Percentiles rank a stretch among this genome's conserved stretches.
phyloP scores from a whole-genome alignment of 2,113 vertebrate species.

The Sebastes fasciatus region DNA sequence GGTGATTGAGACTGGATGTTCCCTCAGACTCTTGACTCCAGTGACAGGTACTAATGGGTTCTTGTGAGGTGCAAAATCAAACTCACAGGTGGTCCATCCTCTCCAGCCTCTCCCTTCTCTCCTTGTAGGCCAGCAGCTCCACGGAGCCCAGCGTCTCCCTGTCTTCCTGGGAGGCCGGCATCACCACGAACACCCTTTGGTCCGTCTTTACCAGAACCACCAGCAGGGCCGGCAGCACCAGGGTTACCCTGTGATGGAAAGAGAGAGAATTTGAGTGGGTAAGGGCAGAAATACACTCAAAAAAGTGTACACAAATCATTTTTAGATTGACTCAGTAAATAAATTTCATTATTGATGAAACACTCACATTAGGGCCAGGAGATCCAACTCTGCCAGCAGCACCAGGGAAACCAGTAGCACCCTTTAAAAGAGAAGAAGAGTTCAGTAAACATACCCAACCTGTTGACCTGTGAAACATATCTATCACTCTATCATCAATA shows the following conservation, averaged over 20 bases:
- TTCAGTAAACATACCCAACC: slow-evolving; percentile 1
- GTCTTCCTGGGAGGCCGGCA: slow-evolving; percentile 86
- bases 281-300: background rate
- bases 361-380: slow-evolving; percentile 93
- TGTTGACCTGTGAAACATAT: background rate
- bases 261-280: slow-evolving; percentile 14
- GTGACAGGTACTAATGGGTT: background rate
- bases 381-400: slow-evolving; percentile 96
- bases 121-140: slow-evolving; percentile 89
- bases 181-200: slow-evolving; percentile 95
- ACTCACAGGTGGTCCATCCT: slow-evolving; percentile 88
- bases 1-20: background rate
- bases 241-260: slow-evolving; percentile 90
- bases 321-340: background rate
- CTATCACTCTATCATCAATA: background rate
- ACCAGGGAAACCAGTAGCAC: slow-evolving; percentile 96
- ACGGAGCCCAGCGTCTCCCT: slow-evolving; percentile 92
- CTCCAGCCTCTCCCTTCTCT: slow-evolving; percentile 94
- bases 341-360: background rate
- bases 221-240: slow-evolving; percentile 89
- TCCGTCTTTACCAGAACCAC: slow-evolving; percentile 93
- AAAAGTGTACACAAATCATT: background rate
- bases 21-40: background rate
- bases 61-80: slow-evolving; percentile 20
- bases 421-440: slow-evolving; percentile 79